A percentile compares a stretch with the other conserved stretches of the same genome.
Conservation (phyloP, 1,140 invertebrate species). For the Papilio helenus region DNA sequence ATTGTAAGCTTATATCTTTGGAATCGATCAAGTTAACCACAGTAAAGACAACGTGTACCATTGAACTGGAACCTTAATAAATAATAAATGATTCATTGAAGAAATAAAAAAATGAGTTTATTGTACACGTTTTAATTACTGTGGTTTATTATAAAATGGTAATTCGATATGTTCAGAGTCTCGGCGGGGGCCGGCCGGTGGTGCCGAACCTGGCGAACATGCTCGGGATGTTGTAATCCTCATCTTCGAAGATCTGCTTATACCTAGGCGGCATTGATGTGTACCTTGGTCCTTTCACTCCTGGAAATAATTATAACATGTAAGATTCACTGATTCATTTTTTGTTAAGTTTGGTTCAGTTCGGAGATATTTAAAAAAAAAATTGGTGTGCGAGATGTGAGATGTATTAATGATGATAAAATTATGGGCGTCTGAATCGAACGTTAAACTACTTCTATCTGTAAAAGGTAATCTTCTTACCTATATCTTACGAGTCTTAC, state of each 20-base stretch:
- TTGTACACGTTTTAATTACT: background rate
- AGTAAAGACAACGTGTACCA: background rate
- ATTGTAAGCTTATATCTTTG: slow-evolving; percentile 18
- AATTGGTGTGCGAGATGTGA: no score
- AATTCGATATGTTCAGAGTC: background rate
- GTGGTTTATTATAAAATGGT: background rate
- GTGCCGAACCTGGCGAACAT: slow-evolving; percentile 25
- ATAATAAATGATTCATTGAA: background rate
- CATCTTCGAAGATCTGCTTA: background rate
- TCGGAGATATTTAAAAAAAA: no score
- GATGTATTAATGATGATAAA: no score
- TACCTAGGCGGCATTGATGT: background rate
- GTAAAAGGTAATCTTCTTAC: no score
- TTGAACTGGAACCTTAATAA: background rate
- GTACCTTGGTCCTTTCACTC: slow-evolving; percentile 1
- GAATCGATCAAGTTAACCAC: background rate
- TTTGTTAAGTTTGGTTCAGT: no score
- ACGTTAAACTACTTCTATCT: no score
- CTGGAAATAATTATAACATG: background rate
- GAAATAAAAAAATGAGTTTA: background rate
- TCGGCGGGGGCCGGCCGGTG: background rate
- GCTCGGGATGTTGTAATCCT: slow-evolving; percentile 25
- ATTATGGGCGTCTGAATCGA: no score
- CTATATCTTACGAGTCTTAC: no score
- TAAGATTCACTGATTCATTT: background rate